Evolutionary conservation across 1,140 invertebrate genomes (phyloP).

Genomic region (Caenorhabditis latens): DNA sequence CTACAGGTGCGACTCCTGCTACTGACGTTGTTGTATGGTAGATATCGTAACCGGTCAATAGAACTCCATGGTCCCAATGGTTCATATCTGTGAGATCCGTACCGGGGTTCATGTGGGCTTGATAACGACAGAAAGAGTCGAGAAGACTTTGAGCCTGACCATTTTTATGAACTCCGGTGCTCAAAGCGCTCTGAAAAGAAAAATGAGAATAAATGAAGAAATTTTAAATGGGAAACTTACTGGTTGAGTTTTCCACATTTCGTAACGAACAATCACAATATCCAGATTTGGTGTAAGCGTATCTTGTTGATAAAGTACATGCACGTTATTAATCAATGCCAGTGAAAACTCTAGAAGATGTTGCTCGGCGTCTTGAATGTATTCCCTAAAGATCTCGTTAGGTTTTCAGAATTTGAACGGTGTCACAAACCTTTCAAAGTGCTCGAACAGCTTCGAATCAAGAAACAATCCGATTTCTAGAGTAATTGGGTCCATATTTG

Average conservation of each 20-base stretch:
- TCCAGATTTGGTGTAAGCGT: conserved; percentile 76
- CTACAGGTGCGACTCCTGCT: conserved; percentile 76
- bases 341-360: conserved; percentile 76
- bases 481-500: conserved; percentile 77
- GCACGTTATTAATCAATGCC: conserved; percentile 77
- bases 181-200: conserved; percentile 66
- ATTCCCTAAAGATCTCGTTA: conserved; percentile 51
- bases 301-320: conserved; percentile 77
- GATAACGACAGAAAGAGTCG: conserved; percentile 76
- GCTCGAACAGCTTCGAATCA: conserved; percentile 75
- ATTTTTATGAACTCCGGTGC: conserved; percentile 75
- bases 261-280: conserved; percentile 77
- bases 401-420: neutral
- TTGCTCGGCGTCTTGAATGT: conserved; percentile 73
- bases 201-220: neutral
- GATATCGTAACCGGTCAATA: conserved; percentile 79
- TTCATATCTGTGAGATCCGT: conserved; percentile 74
- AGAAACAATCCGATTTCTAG: conserved; percentile 77
- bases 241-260: conserved; percentile 77
- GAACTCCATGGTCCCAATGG: conserved; percentile 81
- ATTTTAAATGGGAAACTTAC: conserved; percentile 55
- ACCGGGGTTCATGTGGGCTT: conserved; percentile 77
- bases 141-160: conserved; percentile 76
- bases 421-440: conserved; percentile 72
- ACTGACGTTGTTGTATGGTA: conserved; percentile 77